Conservation (phyloP, 2,113 vertebrate species). For the Xiphorhynchus elegans region DNA sequence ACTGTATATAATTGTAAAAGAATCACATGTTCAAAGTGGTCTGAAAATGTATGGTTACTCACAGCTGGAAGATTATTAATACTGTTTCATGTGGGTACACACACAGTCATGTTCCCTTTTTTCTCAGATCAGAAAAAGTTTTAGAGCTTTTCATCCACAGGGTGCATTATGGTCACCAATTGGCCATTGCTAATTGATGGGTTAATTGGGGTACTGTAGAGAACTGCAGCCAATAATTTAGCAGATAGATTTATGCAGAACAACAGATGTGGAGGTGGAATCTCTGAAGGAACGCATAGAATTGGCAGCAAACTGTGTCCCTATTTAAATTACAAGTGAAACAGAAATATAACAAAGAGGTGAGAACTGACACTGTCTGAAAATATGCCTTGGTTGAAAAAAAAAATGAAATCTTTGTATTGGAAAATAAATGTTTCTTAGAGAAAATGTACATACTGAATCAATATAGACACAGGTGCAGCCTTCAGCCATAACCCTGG, state of each 20-base stretch:
- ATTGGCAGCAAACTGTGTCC: constrained; percentile 8
- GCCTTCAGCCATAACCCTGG: not conserved
- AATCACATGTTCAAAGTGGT: not conserved
- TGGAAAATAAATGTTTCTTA: not conserved
- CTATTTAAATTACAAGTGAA: constrained; percentile 43
- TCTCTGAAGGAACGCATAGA: constrained; percentile 33
- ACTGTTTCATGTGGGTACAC: not conserved
- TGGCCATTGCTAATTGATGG: constrained; percentile 61
- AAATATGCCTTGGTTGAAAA: constrained; percentile 26
- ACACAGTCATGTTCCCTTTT: not conserved
- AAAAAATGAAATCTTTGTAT: not conserved
- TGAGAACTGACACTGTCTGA: constrained; percentile 19
- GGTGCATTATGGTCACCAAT: constrained; percentile 13
- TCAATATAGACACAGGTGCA: not conserved
- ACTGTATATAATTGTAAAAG: not conserved
- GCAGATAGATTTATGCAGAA: constrained; percentile 54
- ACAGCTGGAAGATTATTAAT: not conserved
- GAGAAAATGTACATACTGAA: not conserved
- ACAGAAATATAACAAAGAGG: constrained; percentile 14
- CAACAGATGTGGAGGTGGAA: constrained; percentile 65
- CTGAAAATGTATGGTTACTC: not conserved
- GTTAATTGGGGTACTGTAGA: constrained; percentile 68
- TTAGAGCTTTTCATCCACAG: constrained; percentile 44
- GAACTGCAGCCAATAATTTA: constrained; percentile 64
- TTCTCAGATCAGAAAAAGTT: constrained; percentile 22